phyloP scores from a whole-genome alignment of 2,888 invertebrate genomes.

The Agonopterix heracliana region DNA sequence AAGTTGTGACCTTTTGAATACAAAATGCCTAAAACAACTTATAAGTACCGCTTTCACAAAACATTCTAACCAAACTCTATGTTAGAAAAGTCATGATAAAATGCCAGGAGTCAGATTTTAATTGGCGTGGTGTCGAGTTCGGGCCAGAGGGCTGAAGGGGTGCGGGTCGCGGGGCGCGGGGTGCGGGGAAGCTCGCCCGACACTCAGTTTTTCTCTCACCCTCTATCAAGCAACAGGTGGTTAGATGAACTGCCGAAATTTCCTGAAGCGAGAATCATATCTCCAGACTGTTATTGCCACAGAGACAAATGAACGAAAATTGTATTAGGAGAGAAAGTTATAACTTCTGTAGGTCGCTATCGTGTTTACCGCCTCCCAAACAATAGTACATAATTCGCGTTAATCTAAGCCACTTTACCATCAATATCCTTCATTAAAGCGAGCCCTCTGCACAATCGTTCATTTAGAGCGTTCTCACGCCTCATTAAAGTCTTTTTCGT shows the following conservation, averaged over 20 bases:
- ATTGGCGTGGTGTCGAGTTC: constrained; percentile 55
- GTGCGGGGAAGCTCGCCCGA: constrained; percentile 26
- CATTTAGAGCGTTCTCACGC: constrained; percentile 73
- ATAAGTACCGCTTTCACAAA: not conserved
- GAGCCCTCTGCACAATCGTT: constrained; percentile 63
- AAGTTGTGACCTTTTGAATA: no score
- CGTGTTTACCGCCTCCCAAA: constrained; percentile 22
- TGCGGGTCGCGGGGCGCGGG: constrained; percentile 20
- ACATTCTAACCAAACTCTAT: not conserved
- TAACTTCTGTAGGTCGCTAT: constrained; percentile 9
- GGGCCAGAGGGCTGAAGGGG: constrained; percentile 19
- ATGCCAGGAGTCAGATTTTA: constrained; percentile 58
- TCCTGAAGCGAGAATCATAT: constrained; percentile 26
- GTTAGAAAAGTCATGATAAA: constrained; percentile 31
- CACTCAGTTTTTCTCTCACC: constrained; percentile 59
- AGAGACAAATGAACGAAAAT: not conserved
- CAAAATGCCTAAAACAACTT: no score
- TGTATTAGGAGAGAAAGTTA: not conserved
- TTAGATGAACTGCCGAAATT: constrained; percentile 42
- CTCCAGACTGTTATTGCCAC: constrained; percentile 6
- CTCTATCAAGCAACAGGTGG: constrained; percentile 57
- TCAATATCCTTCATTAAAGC: constrained; percentile 70
- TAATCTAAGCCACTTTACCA: constrained; percentile 60
- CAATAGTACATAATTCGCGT: constrained; percentile 37
- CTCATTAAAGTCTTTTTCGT: constrained; percentile 75